Evolutionary conservation across 2,113 vertebrate species (phyloP), one percentile per base, ranked within the genome.

Genomic region (Athene noctua): DNA sequence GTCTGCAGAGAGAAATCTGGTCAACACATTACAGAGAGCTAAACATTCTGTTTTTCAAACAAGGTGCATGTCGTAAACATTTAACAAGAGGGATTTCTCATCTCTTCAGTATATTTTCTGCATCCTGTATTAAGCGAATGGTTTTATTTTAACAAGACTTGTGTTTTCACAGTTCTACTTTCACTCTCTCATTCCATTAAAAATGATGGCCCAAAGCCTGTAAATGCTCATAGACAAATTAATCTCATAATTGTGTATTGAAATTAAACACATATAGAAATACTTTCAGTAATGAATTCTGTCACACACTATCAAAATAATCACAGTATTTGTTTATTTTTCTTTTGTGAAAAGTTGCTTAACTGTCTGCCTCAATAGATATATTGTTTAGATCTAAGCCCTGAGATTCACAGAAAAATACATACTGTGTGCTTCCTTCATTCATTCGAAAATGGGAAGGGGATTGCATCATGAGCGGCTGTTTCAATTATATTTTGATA

Each of bases 401-500:
- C 25, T 44, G 55, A 92, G 78, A 95, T 90, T 83, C 62, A 73
- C 44, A 85, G 73, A 91, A 91, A 95, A 95, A 92, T 77, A 42
- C 23, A 51, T 58, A 67, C 49, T 94, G 46, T 82, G 32, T 92
- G 10, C 80, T 95, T 87, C 61, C 80, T 94, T 94, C 70, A 30
- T 94, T 97, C 80, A 42, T 92, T 94, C 93, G 78, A 92, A 96
- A 96, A 91, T 83, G 58, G 81, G 42, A 95, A 91, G 46, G 17
- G 80, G 58, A 86, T 74, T 97, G 84, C 84, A 90, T 91, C 84
- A 95, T 70, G 54, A 91, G 26, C 89, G 78, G 74, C 63, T 95
- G 74, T 91, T 97, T 96, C 94, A 97, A 95, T 96, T 95, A 94
- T 90, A 85, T 95, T 94, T 95, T 95, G 92, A 89, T 97, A 59